Evolutionary conservation across 1,140 invertebrate genomes (phyloP), one percentile per base, ranked within the genome.

Genomic region (Ladona fulva): DNA sequence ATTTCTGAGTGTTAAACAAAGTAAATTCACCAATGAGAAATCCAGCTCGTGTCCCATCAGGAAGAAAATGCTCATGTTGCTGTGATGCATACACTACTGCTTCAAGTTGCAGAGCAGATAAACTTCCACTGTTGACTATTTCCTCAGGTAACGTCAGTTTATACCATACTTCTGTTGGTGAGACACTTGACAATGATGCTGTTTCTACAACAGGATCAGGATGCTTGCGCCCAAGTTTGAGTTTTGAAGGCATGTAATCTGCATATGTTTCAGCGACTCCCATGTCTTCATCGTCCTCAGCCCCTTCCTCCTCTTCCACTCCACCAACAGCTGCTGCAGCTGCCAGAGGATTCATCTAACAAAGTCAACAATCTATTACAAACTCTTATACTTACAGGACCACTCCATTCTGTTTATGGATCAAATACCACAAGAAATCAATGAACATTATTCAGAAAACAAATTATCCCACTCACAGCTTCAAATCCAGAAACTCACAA

Each of bases 181-280:
- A 94, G 75, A 99, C 97, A 80, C 95, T 97, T 0, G 97, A 97
- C 44, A 99, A 87, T 0, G 97, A 99, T 42, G 96, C 96, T 0
- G 98, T 99, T 86, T 99, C 98, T 24, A 99, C 98, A 14, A 99
- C 97, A n/a, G 96, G 94, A 87, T 99, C 98, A 0, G 98, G 98
- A 90, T 99, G 98, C 82, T 95, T 95, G 78, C 91, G 90, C 6
- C 98, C 98, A 75, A 99, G 87, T 86, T 97, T 97, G 80, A 99
- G 94, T 90, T 99, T 99, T 0, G 92, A 89, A 7, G 98, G 98
- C 93, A 96, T 97, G 83, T 99, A 99, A 82, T 99, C 96, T 24
- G 95, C 92, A 84, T 99, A 99, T 0, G 97, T 99, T 87, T 99
- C 97, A 0, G 97, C 97, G 42, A 98, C 95, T 22, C 96, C 96